Conservation (phyloP, 2,797 vertebrate genomes). For the Cercopithecus diana region DNA sequence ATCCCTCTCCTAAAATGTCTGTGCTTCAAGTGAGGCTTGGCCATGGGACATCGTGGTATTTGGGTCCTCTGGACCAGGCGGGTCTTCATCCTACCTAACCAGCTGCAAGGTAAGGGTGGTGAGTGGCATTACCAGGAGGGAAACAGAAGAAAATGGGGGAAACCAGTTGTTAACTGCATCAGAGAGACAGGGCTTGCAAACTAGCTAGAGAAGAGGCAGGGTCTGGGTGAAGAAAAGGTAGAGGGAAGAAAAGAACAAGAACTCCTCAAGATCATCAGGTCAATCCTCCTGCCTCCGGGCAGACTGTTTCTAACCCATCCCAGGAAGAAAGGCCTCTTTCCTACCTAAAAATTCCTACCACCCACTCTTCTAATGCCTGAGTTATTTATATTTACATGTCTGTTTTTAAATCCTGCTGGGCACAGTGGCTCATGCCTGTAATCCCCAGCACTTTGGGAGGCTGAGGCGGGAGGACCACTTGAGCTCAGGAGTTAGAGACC, state of each 20-base stretch:
- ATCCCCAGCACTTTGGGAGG: neutral
- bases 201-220: neutral
- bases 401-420: neutral
- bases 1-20: neutral
- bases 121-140: neutral
- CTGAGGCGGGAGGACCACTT: neutral
- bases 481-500: neutral
- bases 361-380: neutral
- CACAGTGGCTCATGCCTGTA: neutral
- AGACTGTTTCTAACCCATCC: neutral
- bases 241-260: neutral
- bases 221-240: neutral
- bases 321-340: neutral
- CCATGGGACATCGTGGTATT: rapidly evolving
- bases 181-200: neutral
- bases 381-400: neutral
- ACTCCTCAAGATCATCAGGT: neutral
- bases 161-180: neutral
- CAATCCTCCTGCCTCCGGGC: neutral
- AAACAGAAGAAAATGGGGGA: neutral
- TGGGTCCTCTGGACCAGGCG: neutral
- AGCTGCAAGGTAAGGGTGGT: neutral
- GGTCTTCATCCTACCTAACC: neutral
- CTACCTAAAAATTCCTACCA: neutral
- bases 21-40: neutral